Conservation (phyloP, 2,797 vertebrate genomes). For the Carcharodon carcharias region DNA sequence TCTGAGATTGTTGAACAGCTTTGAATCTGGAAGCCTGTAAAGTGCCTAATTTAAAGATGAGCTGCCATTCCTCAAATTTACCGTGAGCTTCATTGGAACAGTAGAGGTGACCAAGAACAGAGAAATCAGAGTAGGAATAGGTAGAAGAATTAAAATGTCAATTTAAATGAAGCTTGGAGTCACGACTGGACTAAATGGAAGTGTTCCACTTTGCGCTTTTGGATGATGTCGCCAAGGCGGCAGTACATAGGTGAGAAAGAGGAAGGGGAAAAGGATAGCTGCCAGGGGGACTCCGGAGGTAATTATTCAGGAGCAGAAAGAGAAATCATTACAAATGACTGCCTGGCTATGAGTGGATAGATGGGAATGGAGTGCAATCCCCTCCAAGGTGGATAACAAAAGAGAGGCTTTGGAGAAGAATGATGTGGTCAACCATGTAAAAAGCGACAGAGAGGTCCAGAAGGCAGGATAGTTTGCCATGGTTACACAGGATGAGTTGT, state of each 20-base stretch:
- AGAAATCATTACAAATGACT: not conserved
- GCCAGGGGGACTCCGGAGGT: not conserved
- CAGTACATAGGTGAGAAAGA: not conserved
- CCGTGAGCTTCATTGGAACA: not conserved
- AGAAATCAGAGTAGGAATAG: not conserved
- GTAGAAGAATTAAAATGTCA: not conserved
- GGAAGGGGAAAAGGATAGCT: not conserved
- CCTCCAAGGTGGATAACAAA: not conserved
- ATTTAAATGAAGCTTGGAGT: too few relatives aligned
- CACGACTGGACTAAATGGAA: too few relatives aligned
- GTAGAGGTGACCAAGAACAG: not conserved
- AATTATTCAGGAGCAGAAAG: not conserved
- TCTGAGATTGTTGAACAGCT: too few relatives aligned
- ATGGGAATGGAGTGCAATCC: not conserved
- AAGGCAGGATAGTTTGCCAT: not conserved
- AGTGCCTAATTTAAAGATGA: not conserved
- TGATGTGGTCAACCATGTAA: not conserved
- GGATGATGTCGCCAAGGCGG: not conserved
- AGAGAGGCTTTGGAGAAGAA: not conserved
- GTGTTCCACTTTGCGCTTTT: too few relatives aligned
- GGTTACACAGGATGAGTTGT: not conserved
- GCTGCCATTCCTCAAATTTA: not conserved
- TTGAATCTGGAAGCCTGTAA: too few relatives aligned
- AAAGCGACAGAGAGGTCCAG: not conserved
- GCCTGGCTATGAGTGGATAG: not conserved